phyloP scores from a whole-genome alignment of 2,797 vertebrate species.

The Hypotaenidia okinawae region DNA sequence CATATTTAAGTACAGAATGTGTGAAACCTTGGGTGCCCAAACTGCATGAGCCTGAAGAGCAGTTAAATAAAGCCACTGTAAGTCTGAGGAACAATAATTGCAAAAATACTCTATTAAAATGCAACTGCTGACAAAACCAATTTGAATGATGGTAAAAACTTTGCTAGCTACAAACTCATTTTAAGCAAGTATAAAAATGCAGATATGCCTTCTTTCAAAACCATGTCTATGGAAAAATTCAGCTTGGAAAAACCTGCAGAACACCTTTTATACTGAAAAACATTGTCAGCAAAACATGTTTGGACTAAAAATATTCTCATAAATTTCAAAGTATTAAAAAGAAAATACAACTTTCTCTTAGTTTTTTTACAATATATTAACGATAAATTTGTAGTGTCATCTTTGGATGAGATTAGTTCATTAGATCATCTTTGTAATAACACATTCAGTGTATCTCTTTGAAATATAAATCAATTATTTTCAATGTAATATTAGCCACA shows the following conservation, averaged over 20 bases:
- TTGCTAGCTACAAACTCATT: background rate
- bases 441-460: background rate
- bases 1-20: background rate
- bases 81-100: background rate
- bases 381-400: background rate
- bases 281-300: background rate
- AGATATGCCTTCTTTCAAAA: background rate
- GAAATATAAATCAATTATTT: conserved; percentile 72
- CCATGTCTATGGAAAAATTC: background rate
- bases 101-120: background rate
- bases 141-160: background rate
- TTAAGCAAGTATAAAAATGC: background rate
- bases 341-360: background rate
- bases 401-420: conserved; percentile 29
- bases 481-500: conserved; percentile 58
- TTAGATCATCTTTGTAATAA: conserved; percentile 40
- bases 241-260: background rate
- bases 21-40: background rate
- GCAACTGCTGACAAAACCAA: background rate
- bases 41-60: background rate
- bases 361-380: background rate
- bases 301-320: background rate
- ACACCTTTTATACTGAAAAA: background rate
- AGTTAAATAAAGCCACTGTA: background rate
- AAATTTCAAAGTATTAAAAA: background rate